Percentiles rank a stretch among this genome's conserved stretches.
Conservation (phyloP, 2,797 vertebrate genomes). For the Neomorphus geoffroyi region DNA sequence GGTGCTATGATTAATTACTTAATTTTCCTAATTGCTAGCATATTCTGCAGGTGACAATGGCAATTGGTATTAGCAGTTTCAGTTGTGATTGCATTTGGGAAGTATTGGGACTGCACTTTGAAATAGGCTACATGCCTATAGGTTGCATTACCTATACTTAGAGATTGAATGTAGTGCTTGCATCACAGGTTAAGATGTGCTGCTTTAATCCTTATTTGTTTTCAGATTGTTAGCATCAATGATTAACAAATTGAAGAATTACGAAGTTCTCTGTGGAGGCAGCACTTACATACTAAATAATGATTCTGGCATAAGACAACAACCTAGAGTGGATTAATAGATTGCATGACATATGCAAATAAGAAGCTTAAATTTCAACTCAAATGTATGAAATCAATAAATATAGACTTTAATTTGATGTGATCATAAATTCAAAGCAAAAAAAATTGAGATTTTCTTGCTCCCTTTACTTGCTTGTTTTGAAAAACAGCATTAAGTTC, state of each 20-base stretch:
- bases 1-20: background rate
- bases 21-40: background rate
- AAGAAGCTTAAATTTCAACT: background rate
- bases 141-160: background rate
- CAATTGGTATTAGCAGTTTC: background rate
- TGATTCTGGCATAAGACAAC: background rate
- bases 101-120: background rate
- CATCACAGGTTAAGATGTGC: background rate
- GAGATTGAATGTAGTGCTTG: background rate
- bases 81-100: background rate
- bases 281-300: background rate
- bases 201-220: background rate
- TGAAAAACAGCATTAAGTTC: background rate
- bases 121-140: background rate
- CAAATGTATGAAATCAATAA: background rate
- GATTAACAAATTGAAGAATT: background rate
- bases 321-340: background rate
- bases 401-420: background rate
- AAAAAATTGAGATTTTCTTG: background rate
- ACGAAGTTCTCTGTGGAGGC: background rate
- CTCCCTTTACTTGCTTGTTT: background rate
- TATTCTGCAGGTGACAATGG: background rate
- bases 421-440: background rate
- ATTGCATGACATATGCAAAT: background rate
- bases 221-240: background rate